Evolutionary conservation across 1,140 invertebrate species (phyloP).

Genomic region (Drosophila repleta): DNA sequence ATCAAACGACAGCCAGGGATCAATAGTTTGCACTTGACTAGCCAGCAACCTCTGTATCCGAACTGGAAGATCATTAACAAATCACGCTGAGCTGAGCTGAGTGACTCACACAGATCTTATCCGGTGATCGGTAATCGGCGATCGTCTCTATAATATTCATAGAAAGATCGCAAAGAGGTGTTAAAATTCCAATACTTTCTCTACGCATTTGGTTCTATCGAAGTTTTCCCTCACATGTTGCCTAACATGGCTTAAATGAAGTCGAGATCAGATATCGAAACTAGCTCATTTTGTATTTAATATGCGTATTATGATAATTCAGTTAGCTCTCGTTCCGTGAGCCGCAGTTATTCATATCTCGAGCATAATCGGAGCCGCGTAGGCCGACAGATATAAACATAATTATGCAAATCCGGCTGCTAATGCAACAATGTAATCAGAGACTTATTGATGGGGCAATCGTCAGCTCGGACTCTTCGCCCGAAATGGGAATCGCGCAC

Average conservation of each 20-base stretch:
- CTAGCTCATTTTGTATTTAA: slow-evolving; percentile 39
- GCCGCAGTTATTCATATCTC: slow-evolving; percentile 28
- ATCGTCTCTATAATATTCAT: not conserved
- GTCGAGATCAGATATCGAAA: slow-evolving; percentile 41
- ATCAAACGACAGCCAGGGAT: slow-evolving; percentile 45
- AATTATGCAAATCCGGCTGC: slow-evolving; percentile 74
- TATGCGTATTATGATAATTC: slow-evolving; percentile 51
- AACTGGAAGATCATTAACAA: slow-evolving; percentile 32
- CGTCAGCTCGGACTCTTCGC: slow-evolving; percentile 21
- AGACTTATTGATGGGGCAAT: slow-evolving; percentile 58
- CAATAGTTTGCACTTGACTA: slow-evolving; percentile 58
- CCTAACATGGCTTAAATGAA: slow-evolving; percentile 2
- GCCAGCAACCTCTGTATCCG: slow-evolving; percentile 36
- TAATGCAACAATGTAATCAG: slow-evolving; percentile 67
- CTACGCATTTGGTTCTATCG: not conserved
- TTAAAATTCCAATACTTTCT: slow-evolving; percentile 5
- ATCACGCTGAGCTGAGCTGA: slow-evolving; percentile 25
- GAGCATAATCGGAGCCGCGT: slow-evolving; percentile 2
- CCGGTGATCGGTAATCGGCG: slow-evolving; percentile 20
- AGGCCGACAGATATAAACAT: slow-evolving; percentile 57
- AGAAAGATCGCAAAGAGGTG: slow-evolving; percentile 1
- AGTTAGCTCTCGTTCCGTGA: slow-evolving; percentile 5
- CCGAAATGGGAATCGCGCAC: slow-evolving; percentile 17
- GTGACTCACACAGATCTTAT: slow-evolving; percentile 21
- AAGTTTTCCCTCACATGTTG: not conserved